Percentiles rank a stretch among this genome's conserved stretches.
These are phyloP conservation scores for Blennius ocellaris DNA, from an alignment of 2,113 vertebrate genomes.

Conservation along the genomic window DNA sequence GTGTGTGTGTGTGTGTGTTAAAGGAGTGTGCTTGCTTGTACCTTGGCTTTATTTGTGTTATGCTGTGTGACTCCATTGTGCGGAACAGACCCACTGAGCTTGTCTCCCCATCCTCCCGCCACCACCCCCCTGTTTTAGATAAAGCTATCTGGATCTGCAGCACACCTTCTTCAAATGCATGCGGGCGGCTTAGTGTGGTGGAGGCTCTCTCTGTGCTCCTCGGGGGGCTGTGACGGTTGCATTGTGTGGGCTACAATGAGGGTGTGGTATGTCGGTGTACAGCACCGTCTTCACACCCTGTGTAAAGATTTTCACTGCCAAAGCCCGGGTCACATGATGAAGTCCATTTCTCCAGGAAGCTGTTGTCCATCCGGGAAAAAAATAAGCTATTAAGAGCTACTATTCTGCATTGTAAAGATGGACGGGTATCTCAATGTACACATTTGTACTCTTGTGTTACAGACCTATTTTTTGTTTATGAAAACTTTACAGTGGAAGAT, in stretches of 20 bases:
- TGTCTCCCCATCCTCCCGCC: constrained; percentile 62
- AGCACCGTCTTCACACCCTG: constrained; percentile 47
- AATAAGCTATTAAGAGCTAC: no score
- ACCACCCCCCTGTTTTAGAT: constrained; percentile 59
- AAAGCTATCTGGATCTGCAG: constrained; percentile 72
- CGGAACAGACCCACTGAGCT: constrained; percentile 55
- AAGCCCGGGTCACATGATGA: constrained; percentile 10
- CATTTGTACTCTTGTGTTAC: no score
- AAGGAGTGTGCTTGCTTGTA: constrained; percentile 58
- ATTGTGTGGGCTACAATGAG: constrained; percentile 70
- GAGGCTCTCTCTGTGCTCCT: constrained; percentile 53
- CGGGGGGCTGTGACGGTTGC: constrained; percentile 58
- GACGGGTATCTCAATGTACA: no score
- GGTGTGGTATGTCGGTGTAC: constrained; percentile 54
- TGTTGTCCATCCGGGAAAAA: neutral
- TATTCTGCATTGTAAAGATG: no score
- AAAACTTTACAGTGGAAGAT: no score
- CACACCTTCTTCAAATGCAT: constrained; percentile 57
- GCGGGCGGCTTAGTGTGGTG: constrained; percentile 63
- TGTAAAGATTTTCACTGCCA: constrained; percentile 57
- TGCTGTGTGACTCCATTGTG: constrained; percentile 78
- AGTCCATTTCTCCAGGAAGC: constrained; percentile 17
- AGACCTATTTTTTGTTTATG: no score
- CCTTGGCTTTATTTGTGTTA: constrained; percentile 70
- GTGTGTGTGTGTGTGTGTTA: neutral